Evolutionary conservation across 2,797 vertebrate genomes (phyloP), one percentile per base, ranked within the genome.

Genomic region (Cyprinodon diabolis): DNA sequence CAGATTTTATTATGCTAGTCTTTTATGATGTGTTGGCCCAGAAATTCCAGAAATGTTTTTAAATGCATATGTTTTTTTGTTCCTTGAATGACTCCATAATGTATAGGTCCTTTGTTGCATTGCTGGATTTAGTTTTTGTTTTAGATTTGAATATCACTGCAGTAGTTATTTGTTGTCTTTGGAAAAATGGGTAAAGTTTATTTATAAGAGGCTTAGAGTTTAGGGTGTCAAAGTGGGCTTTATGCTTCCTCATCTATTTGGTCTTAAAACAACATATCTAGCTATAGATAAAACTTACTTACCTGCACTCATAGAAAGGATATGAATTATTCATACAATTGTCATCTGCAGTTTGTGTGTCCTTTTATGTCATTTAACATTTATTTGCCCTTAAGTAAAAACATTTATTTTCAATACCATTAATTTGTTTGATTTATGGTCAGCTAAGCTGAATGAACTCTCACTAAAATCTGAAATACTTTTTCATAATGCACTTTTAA

Each of bases 1-100:
- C 85, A 89, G 83, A 89, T 90, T 88, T 87, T 75, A 88, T 82
- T 85, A 89, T 90, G 85, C 79, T 90, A 86, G 86, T 87, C 85
- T 91, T 76, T 75, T 86, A 86, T 86, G 79, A 84, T 82, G 92
- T 95, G 85, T 84, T 88, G 79, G 88, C 85, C 82, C 88, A 84
- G 77, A 66, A 35, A 87, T 74, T 77, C 78, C 67, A 49, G 40
- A 84, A 85, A 69, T 58, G 57, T 84, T 88, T 81, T 66, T 66
- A 77, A 43, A 79, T 21, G 81, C 80, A 83, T 84, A 72, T 62
- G 30, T 68, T 87, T 84, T 75, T 82, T 71, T 43, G 62, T 74
- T 88, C 85, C 72, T 60, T 83, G 82, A 86, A 83, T 77, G 40
- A 72, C 70, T 68, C 72, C 86, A 91, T 76, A 58, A 77, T 72